A percentile compares a stretch with the other conserved stretches of the same genome.
Conservation (phyloP, 2,113 vertebrate species). For the Trichomycterus rosablanca region DNA sequence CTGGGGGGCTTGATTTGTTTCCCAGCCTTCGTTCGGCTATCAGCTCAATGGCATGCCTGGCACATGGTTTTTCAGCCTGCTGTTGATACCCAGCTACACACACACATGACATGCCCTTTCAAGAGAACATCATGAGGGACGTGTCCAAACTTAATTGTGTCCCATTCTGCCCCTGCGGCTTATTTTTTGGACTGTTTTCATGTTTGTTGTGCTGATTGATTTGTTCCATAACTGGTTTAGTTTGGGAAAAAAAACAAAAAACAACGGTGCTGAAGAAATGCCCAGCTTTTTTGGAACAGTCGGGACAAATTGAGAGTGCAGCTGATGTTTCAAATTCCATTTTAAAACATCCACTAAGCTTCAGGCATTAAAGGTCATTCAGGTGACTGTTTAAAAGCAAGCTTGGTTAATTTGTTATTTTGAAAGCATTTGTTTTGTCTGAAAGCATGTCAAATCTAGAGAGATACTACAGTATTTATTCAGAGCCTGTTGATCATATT, state of each 20-base stretch:
- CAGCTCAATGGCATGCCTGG: neutral
- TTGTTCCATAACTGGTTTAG: constrained; percentile 32
- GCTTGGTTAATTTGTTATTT: constrained; percentile 61
- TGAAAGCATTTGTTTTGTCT: constrained; percentile 59
- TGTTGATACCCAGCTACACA: constrained; percentile 34
- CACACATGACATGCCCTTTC: constrained; percentile 29
- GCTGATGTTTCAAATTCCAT: constrained; percentile 25
- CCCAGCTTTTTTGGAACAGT: constrained; percentile 9
- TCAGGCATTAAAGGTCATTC: constrained; percentile 50
- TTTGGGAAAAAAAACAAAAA: no score
- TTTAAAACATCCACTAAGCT: constrained; percentile 27
- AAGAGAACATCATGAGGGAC: constrained; percentile 36
- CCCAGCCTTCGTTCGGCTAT: constrained; percentile 13
- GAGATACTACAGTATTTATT: constrained; percentile 73
- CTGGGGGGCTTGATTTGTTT: no score
- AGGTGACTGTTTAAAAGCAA: constrained; percentile 31
- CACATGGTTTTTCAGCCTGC: constrained; percentile 29
- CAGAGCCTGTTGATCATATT: constrained; percentile 62
- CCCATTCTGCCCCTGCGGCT: constrained; percentile 35
- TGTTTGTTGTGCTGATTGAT: constrained; percentile 46
- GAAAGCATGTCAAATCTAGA: constrained; percentile 69
- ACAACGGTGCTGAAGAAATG: constrained; percentile 36
- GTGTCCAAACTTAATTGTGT: constrained; percentile 39
- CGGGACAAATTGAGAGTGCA: constrained; percentile 47
- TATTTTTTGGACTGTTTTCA: constrained; percentile 41